phyloP scores from a whole-genome alignment of 2,888 invertebrate genomes.

The Anarsia innoxiella region DNA sequence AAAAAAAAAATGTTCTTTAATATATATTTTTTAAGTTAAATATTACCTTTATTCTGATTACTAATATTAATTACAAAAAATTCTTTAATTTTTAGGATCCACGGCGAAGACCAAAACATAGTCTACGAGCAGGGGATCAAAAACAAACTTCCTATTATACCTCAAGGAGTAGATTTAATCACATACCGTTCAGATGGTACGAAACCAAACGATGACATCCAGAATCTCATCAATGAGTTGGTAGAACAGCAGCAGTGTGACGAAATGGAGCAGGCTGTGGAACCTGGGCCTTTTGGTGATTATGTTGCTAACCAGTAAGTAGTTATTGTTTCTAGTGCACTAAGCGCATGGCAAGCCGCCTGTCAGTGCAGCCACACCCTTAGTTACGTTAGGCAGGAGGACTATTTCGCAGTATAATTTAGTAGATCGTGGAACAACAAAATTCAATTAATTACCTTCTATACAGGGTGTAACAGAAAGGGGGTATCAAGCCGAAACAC shows the following conservation, averaged over 20 bases:
- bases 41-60: background rate
- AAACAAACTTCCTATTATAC: slow-evolving; percentile 21
- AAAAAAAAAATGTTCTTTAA: background rate
- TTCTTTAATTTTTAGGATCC: slow-evolving; percentile 25
- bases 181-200: slow-evolving; percentile 7
- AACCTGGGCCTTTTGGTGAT: slow-evolving; percentile 2
- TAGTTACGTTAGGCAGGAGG: background rate
- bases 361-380: too few relatives aligned
- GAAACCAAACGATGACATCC: slow-evolving; percentile 1
- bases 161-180: slow-evolving; percentile 20
- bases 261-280: slow-evolving; percentile 1
- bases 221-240: slow-evolving; percentile 2
- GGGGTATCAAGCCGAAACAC: too few relatives aligned
- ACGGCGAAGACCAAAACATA: slow-evolving; percentile 26
- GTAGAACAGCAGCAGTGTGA: slow-evolving; percentile 7
- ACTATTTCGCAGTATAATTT: background rate
- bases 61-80: background rate
- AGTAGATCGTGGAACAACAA: background rate
- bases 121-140: slow-evolving; percentile 25
- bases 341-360: too few relatives aligned
- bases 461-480: too few relatives aligned
- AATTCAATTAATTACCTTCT: too few relatives aligned
- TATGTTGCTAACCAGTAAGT: slow-evolving; percentile 3
- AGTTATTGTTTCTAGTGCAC: too few relatives aligned
- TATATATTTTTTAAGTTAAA: background rate